A percentile compares a stretch with the other conserved stretches of the same genome.
These are phyloP conservation scores for Pyrocoelia pectoralis DNA, from an alignment of 2,888 invertebrate species.

Conservation along the genomic window DNA sequence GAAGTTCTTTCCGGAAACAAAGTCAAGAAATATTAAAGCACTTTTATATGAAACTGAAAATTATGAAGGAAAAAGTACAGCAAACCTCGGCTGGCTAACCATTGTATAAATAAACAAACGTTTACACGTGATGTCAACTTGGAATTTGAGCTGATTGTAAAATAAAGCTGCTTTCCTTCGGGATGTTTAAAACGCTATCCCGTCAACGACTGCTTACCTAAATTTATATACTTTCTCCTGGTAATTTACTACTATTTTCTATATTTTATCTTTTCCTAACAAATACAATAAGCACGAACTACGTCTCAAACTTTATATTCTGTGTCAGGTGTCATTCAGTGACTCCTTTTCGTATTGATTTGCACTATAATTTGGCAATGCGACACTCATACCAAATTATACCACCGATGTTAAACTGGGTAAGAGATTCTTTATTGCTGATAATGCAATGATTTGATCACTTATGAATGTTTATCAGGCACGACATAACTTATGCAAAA, in stretches of 20 bases:
- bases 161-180: not conserved
- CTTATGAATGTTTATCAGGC: no score
- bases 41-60: not conserved
- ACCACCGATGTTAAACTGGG: no score
- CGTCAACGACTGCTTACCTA: not conserved
- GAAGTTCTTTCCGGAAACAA: not conserved
- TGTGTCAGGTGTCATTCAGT: not conserved
- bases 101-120: slow-evolving; percentile 9
- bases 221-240: slow-evolving; percentile 1
- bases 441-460: no score
- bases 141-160: slow-evolving; percentile 8
- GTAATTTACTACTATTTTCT: not conserved
- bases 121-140: slow-evolving; percentile 11
- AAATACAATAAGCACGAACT: not conserved
- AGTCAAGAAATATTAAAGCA: slow-evolving; percentile 5
- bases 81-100: slow-evolving; percentile 1
- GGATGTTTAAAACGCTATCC: slow-evolving; percentile 4
- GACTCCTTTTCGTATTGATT: no score
- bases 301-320: not conserved
- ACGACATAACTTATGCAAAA: no score
- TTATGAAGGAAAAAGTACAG: slow-evolving; percentile 3
- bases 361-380: no score
- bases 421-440: no score
- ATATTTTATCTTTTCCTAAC: not conserved
- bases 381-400: no score